Conservation (phyloP, 2,888 invertebrate species). For the Heteromurus nitidus region DNA sequence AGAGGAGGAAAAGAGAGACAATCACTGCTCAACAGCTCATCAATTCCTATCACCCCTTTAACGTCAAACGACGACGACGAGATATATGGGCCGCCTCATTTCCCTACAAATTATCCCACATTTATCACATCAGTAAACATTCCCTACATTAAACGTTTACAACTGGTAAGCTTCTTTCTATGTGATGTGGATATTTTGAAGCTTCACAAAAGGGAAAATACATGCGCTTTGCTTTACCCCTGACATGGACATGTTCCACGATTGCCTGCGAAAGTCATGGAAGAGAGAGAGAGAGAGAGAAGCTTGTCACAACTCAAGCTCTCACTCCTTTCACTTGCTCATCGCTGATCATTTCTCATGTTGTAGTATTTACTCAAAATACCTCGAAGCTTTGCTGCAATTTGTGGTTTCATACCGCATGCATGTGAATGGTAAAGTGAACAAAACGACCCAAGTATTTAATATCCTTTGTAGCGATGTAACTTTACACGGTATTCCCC, state of each 20-base stretch:
- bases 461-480: no score
- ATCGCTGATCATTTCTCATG: not conserved
- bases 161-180: not conserved
- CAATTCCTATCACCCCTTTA: constrained; percentile 63
- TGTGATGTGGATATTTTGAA: not conserved
- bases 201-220: no score
- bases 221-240: not conserved
- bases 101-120: constrained; percentile 64
- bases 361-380: no score
- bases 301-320: not conserved
- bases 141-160: constrained; percentile 14
- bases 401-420: no score
- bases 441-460: no score
- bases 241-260: not conserved
- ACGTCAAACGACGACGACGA: constrained; percentile 43
- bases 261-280: not conserved
- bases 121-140: constrained; percentile 64
- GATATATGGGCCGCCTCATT: constrained; percentile 62
- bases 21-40: constrained; percentile 65
- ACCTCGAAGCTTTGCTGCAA: no score
- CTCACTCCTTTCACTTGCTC: not conserved
- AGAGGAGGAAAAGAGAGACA: constrained; percentile 28
- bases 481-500: no score
- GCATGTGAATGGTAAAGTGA: no score
- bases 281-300: no score